A percentile compares a stretch with the other conserved stretches of the same genome.
phyloP scores from a whole-genome alignment of 35 echinoderm and acorn worm genomes.

The Apostichopus parvimensis region DNA sequence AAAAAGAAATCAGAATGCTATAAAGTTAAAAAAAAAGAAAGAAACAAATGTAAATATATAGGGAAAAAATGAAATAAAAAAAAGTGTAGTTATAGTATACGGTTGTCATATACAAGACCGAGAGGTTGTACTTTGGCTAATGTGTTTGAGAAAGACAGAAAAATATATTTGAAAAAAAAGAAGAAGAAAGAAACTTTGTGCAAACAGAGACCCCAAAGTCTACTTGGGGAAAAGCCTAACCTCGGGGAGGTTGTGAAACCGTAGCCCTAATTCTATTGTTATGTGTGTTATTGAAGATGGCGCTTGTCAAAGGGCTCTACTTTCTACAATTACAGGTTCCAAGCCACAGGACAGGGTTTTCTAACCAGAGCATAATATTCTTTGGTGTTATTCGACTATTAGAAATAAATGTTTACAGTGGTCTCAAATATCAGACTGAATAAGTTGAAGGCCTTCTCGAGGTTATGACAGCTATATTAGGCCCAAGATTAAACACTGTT shows the following conservation, averaged over 20 bases:
- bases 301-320: neutral
- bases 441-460: neutral
- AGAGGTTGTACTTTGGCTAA: neutral
- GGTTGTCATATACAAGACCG: no score
- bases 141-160: neutral
- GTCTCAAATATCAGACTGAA: neutral
- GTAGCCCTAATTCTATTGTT: neutral
- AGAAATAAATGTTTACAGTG: neutral
- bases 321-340: slow-evolving; percentile 1
- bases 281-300: neutral
- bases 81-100: no score
- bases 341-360: neutral
- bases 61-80: no score
- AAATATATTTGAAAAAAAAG: neutral
- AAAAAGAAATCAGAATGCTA: neutral
- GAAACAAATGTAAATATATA: neutral
- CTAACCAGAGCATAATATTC: neutral
- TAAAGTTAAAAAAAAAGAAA: neutral
- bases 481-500: neutral
- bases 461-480: neutral
- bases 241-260: neutral
- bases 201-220: slow-evolving; percentile 9
- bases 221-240: neutral
- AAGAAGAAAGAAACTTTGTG: slow-evolving; percentile 2
- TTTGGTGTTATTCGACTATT: neutral